Evolutionary conservation across 2,797 vertebrate genomes (phyloP).

Genomic region (Spheniscus humboldti): DNA sequence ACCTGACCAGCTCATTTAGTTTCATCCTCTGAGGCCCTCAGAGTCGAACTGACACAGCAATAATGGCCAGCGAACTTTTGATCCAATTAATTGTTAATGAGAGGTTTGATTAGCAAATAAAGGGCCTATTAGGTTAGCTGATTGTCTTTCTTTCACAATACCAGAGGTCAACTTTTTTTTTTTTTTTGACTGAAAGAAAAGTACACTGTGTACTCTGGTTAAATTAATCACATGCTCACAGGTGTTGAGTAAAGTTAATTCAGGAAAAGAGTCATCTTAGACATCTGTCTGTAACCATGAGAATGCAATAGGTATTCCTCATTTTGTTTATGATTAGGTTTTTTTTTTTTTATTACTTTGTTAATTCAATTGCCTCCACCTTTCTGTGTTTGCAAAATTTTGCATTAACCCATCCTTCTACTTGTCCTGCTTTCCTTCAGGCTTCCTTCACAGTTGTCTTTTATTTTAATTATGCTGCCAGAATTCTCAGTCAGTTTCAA

Average conservation of each 20-base stretch:
- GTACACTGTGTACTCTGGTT: neutral
- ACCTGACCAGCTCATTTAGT: conserved; percentile 82
- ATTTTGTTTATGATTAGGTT: neutral
- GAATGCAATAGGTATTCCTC: neutral
- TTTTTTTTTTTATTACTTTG: neutral
- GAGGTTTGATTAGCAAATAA: conserved; percentile 90
- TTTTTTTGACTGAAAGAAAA: conserved; percentile 32
- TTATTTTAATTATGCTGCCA: neutral
- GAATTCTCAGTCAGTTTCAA: conserved; percentile 5
- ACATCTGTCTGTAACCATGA: neutral
- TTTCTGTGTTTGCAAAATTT: neutral
- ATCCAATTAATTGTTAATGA: conserved; percentile 96
- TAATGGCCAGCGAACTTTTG: conserved; percentile 90
- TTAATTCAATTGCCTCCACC: neutral
- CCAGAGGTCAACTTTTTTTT: conserved; percentile 60
- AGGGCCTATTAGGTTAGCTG: conserved; percentile 84
- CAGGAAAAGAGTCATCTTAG: neutral
- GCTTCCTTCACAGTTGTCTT: neutral
- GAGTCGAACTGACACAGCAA: conserved; percentile 80
- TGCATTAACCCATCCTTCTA: neutral
- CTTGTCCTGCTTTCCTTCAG: neutral
- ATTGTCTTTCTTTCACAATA: conserved; percentile 82
- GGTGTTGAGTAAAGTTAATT: conserved; percentile 48
- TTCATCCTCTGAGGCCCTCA: conserved; percentile 76
- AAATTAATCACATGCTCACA: conserved; percentile 42